Evolutionary conservation across 35 echinoderm and acorn worm genomes (phyloP), one percentile per base, ranked within the genome.

Genomic region (Lytechinus variegatus): DNA sequence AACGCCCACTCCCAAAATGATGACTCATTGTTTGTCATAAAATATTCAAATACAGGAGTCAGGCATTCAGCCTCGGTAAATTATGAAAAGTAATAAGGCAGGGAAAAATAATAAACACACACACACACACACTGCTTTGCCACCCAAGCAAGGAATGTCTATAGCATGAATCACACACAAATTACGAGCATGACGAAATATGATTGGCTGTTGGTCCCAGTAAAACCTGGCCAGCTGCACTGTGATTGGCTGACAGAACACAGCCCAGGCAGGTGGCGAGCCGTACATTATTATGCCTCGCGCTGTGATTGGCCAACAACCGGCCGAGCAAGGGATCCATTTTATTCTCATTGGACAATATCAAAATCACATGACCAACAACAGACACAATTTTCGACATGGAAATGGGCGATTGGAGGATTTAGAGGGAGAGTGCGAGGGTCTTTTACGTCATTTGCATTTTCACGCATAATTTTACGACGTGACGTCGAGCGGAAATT

Each of bases 311-410:
- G 28, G 88, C 14, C 2, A 52, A 52, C 52, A 90, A 3, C 29
- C n/a, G 29, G 52, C 11, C 88, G 21, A 90, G 88, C 88, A 10
- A 54, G 29, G 88, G 52, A 54, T 33, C 52, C 52, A 54, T 90
- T 90, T 90, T 12, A 90, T 90, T 90, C 88, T 90, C 29, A 90
- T 90, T 90, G 88, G 88, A 52, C 88, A 44, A 90, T 52, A 52
- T 54, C 88, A 90, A 90, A 90, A 90, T 90, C 88, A 90, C 88
- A 90, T 90, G 88, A 90, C 88, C 88, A 90, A 90, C 88, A 90
- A 90, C 88, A 90, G 88, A 44, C 52, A 90, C 28, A 90, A 90
- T 90, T 90, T 79, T 90, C 52, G 88, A 90, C 88, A 90, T 90
- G 88, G 88, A 90, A 90, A 90, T 52, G 28, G 14, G n/a, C 11